These are phyloP conservation scores for Halcyon smyrnensis DNA, from an alignment of 2,797 vertebrate species.

Conservation along the genomic window DNA sequence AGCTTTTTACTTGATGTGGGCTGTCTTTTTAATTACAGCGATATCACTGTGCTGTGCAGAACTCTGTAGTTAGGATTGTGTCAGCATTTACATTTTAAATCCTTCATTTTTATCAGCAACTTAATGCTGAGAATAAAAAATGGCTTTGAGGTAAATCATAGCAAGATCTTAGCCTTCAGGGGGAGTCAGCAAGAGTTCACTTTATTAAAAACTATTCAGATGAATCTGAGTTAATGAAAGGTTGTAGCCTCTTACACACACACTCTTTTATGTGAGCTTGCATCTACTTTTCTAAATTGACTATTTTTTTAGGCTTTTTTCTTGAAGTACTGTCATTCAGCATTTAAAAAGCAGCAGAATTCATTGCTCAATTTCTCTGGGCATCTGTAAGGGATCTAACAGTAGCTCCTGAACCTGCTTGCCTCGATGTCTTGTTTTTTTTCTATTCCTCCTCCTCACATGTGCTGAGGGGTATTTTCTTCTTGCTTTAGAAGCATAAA, in stretches of 20 bases:
- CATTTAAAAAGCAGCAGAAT: not conserved
- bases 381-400: not conserved
- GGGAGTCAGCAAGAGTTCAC: not conserved
- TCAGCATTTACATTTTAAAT: slow-evolving; percentile 54
- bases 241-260: not conserved
- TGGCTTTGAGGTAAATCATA: not conserved
- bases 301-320: not conserved
- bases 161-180: slow-evolving; percentile 6
- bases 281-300: not conserved
- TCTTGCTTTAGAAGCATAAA: not conserved
- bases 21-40: slow-evolving; percentile 53
- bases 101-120: slow-evolving; percentile 19
- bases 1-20: slow-evolving; percentile 41
- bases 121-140: slow-evolving; percentile 36
- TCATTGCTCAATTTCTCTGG: not conserved
- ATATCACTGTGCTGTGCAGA: not conserved
- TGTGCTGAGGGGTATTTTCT: not conserved
- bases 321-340: not conserved
- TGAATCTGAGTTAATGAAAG: slow-evolving; percentile 29
- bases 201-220: slow-evolving; percentile 38
- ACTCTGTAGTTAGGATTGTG: slow-evolving; percentile 14
- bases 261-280: not conserved
- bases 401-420: not conserved
- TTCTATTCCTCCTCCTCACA: fast-evolving
- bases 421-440: not conserved